These are phyloP conservation scores for Pomphorhynchus laevis DNA, from an alignment of 1,140 invertebrate species.

Conservation along the genomic window DNA sequence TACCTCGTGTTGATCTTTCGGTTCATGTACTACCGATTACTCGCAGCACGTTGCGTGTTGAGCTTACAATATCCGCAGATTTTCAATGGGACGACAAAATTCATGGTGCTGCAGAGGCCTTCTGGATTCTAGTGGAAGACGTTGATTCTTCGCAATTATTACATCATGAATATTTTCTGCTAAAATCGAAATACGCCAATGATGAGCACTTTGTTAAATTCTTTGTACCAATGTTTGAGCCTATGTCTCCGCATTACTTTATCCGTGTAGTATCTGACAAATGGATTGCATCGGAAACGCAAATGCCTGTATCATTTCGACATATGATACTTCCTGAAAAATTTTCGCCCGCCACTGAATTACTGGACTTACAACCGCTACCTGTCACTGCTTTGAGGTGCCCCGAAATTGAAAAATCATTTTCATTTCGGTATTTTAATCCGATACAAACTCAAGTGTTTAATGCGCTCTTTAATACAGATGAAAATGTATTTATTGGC, in stretches of 20 bases:
- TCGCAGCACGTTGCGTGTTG: slow-evolving; percentile 54
- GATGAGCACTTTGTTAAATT: slow-evolving; percentile 90
- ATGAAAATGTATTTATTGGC: slow-evolving; percentile 90
- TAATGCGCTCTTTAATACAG: slow-evolving; percentile 82
- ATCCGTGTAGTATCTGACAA: slow-evolving; percentile 31
- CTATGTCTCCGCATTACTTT: slow-evolving; percentile 84
- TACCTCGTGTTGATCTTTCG: slow-evolving; percentile 61
- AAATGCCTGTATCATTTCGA: slow-evolving; percentile 74
- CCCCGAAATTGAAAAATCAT: slow-evolving; percentile 43
- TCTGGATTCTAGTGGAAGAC: slow-evolving; percentile 95
- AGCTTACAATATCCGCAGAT: slow-evolving; percentile 86
- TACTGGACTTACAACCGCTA: slow-evolving; percentile 77
- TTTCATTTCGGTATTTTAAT: slow-evolving; percentile 72
- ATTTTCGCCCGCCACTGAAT: slow-evolving; percentile 73
- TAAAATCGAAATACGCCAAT: slow-evolving; percentile 56
- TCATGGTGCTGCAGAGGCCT: slow-evolving; percentile 35
- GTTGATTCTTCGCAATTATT: slow-evolving; percentile 65
- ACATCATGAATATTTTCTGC: slow-evolving; percentile 80
- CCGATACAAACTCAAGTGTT: slow-evolving; percentile 98
- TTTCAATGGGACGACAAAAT: slow-evolving; percentile 90
- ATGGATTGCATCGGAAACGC: slow-evolving; percentile 42
- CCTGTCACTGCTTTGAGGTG: slow-evolving; percentile 42
- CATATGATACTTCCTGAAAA: slow-evolving; percentile 90
- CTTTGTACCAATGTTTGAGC: slow-evolving; percentile 89
- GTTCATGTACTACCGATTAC: slow-evolving; percentile 93